phyloP scores from a whole-genome alignment of 1,140 invertebrate genomes.

The Mamestra configurata region DNA sequence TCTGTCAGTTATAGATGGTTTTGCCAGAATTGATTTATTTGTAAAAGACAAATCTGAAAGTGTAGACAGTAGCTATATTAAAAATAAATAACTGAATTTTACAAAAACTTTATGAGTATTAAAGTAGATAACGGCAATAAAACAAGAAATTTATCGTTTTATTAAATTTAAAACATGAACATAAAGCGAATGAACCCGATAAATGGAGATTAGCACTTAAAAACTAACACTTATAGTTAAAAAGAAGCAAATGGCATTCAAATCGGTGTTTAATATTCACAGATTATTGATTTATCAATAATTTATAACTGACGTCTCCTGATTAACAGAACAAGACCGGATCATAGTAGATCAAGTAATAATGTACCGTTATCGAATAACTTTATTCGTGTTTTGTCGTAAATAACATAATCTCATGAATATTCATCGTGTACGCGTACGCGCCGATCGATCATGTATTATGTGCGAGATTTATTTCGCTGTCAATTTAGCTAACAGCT shows the following conservation, averaged over 20 bases:
- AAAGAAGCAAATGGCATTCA: background rate
- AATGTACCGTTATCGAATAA: slow-evolving; percentile 30
- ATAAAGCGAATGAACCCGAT: background rate
- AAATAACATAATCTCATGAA: slow-evolving; percentile 36
- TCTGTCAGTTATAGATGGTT: too few relatives aligned
- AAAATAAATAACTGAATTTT: too few relatives aligned
- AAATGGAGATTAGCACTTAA: background rate
- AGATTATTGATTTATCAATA: slow-evolving; percentile 12
- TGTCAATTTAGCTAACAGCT: slow-evolving; percentile 18
- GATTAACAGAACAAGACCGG: slow-evolving; percentile 20
- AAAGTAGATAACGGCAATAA: too few relatives aligned
- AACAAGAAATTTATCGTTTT: background rate
- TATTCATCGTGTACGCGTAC: slow-evolving; percentile 10
- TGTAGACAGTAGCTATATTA: too few relatives aligned
- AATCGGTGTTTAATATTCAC: background rate
- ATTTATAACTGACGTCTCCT: background rate
- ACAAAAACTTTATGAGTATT: too few relatives aligned
- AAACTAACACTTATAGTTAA: background rate
- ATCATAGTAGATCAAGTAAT: slow-evolving; percentile 37
- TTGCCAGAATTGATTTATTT: too few relatives aligned
- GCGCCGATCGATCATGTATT: slow-evolving; percentile 33
- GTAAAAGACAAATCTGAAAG: too few relatives aligned
- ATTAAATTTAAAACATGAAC: background rate
- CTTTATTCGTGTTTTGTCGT: slow-evolving; percentile 40
- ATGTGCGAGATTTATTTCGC: slow-evolving; percentile 30